Evolutionary conservation across 1,140 invertebrate genomes (phyloP).

Genomic region (Eriocheir sinensis): DNA sequence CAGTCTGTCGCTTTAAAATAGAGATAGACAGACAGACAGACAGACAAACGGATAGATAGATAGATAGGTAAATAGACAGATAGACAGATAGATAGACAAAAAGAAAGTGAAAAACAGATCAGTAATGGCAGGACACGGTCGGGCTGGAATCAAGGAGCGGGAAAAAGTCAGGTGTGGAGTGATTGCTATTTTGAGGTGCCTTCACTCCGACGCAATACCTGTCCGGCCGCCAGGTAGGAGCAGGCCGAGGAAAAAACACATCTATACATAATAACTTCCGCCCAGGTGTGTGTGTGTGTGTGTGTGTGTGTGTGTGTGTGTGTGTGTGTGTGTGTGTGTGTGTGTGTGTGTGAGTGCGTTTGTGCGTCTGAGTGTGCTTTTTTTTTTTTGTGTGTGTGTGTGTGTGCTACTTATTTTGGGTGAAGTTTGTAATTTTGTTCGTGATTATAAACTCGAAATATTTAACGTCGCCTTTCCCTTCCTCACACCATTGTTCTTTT

Average conservation of each 20-base stretch:
- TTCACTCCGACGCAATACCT: not conserved
- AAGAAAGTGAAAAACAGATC: not conserved
- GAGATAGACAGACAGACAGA: too few relatives aligned
- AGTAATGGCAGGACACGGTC: not conserved
- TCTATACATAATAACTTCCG: not conserved
- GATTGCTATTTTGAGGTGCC: not conserved
- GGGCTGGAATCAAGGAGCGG: not conserved
- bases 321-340: constrained; percentile 16
- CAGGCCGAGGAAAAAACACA: not conserved
- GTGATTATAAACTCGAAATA: too few relatives aligned
- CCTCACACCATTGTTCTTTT: too few relatives aligned
- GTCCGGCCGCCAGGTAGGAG: not conserved
- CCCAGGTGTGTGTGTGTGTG: constrained; percentile 8
- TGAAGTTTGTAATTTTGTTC: too few relatives aligned
- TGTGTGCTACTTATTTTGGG: too few relatives aligned
- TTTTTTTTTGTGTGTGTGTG: too few relatives aligned
- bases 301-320: constrained; percentile 12
- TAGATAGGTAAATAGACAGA: not conserved
- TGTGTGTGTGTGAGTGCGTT: not conserved
- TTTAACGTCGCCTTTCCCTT: too few relatives aligned
- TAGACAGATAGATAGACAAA: not conserved
- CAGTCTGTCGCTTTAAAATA: too few relatives aligned
- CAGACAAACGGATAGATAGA: too few relatives aligned
- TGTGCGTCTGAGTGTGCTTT: too few relatives aligned
- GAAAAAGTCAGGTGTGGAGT: not conserved